phyloP scores from a whole-genome alignment of 2,113 vertebrate genomes.

The Eretmodus cyanostictus region DNA sequence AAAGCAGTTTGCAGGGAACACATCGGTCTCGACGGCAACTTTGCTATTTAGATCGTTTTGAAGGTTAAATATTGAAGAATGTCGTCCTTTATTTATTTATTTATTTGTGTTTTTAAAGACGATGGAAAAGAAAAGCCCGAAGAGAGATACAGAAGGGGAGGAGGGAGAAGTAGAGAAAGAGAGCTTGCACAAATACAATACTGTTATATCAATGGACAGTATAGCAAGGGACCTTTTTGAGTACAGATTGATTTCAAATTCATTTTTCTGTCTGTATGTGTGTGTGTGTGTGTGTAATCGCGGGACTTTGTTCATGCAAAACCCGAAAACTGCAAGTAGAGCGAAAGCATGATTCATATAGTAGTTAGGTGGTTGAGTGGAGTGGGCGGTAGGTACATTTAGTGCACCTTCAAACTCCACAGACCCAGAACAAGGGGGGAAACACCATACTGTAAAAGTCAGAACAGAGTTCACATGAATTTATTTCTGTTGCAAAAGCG shows the following conservation, averaged over 20 bases:
- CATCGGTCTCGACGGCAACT: not conserved
- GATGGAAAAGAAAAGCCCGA: not conserved
- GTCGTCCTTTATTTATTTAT: conserved; percentile 57
- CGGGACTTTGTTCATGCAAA: not conserved
- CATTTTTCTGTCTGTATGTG: not conserved
- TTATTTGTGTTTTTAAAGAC: not conserved
- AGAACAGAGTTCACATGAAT: not conserved
- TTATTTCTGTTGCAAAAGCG: not conserved
- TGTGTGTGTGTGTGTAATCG: not conserved
- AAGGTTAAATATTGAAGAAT: conserved; percentile 64
- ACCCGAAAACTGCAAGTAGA: conserved; percentile 5
- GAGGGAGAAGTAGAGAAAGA: not conserved
- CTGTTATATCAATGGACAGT: conserved; percentile 35
- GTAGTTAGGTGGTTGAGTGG: conserved; percentile 43
- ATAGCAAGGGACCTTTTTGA: not conserved
- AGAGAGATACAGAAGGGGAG: not conserved
- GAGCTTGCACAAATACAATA: conserved; percentile 19
- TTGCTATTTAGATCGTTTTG: conserved; percentile 74
- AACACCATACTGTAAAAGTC: not conserved
- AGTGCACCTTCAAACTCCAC: conserved; percentile 37
- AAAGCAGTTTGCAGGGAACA: conserved; percentile 69
- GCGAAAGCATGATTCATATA: conserved; percentile 46
- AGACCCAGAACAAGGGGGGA: not conserved
- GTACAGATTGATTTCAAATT: not conserved
- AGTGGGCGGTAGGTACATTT: conserved; percentile 60